Base-by-base conservation (phyloP, 2,888 invertebrate genomes). In the Cepaea hortensis region DNA sequence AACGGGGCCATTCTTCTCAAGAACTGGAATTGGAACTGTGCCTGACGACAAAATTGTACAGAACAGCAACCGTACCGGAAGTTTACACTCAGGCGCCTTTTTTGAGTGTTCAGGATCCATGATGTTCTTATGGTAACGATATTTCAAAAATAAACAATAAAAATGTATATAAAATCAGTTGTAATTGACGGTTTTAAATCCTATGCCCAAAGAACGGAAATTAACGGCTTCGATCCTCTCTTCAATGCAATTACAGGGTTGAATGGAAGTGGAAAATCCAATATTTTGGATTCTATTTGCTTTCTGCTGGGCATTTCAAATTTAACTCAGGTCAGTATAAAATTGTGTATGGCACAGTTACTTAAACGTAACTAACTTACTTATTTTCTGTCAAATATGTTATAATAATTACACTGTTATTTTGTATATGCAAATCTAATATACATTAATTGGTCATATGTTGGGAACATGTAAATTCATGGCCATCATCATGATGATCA, bases 161-260 rank as follows among this genome's bases (percentile, higher is more conserved):
- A 86, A 48, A 99, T 99, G 99, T 96, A 96, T 94, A 97, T 99
- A 81, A 99, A 98, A 94, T 97, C 97, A 1, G 97, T 99, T 91
- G 96, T 97, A 68, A 95, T 99, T 81, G 99, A 99, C 93, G 99
- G 99, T 79, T 99, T 99, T 94, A 99, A 99, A 95, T 99, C 99
- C 0, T 99, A 99, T 93, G 98, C 98, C 0, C 97, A 97, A 91
- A 95, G 98, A 90, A 98, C 98, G 0, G 98, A 98, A 95, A 96
- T 99, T 83, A 96, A 96, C 89, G 97, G 97, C 3, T 99, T 99
- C 94, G 99, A 99, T 95, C 96, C 96, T 0, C 96, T 97, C 94
- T 99, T 99, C 94, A 99, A 99, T 93, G 99, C 99, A 5, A 99
- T 99, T 85, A 99, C 99, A 20, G 99, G 99, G 0, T 95, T 99